These are phyloP conservation scores for Barypeithes pellucidus DNA, from an alignment of 2,888 invertebrate genomes.

Conservation along the genomic window DNA sequence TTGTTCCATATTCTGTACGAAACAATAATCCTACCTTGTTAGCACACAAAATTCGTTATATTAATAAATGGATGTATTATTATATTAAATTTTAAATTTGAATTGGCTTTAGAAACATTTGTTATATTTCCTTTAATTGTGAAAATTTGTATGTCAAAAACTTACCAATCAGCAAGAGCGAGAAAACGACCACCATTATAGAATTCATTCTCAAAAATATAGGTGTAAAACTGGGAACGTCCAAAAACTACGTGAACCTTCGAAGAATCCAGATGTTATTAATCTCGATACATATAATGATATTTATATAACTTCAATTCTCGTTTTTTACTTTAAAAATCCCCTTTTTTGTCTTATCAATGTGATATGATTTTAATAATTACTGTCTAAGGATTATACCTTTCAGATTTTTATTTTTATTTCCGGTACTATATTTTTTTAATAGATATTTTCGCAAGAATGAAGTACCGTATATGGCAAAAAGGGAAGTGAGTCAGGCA, in stretches of 20 bases:
- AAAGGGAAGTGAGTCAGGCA: not conserved
- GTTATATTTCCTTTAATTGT: too few species aligned
- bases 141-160: too few species aligned
- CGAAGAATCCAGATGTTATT: not conserved
- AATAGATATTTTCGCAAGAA: not conserved
- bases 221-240: not conserved
- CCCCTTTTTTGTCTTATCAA: not conserved
- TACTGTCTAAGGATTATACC: not conserved
- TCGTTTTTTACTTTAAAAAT: not conserved
- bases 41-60: too few species aligned
- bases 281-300: not conserved
- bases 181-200: not conserved
- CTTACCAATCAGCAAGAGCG: not conserved
- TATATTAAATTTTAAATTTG: too few species aligned
- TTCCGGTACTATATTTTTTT: not conserved
- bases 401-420: not conserved
- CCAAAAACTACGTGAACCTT: not conserved
- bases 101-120: too few species aligned
- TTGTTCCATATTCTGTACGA: too few species aligned
- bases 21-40: too few species aligned
- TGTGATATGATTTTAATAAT: not conserved
- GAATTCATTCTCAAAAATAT: not conserved
- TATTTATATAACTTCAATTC: not conserved
- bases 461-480: slow-evolving; percentile 2
- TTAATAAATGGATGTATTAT: too few species aligned